Evolutionary conservation across 2,797 vertebrate species (phyloP).

Genomic region (Amblyopsis hoosieri): DNA sequence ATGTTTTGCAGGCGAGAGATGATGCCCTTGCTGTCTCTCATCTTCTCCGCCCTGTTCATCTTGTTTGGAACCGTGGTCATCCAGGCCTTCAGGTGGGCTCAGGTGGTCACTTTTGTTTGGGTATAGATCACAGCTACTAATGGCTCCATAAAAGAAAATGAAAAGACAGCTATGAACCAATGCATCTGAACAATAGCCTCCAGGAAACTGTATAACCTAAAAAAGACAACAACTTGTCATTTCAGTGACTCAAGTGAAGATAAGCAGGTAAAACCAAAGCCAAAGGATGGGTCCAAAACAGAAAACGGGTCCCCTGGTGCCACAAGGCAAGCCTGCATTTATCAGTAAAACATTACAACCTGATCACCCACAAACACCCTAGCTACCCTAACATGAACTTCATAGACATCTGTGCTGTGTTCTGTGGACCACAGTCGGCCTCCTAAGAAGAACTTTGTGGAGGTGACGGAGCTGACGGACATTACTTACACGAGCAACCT

Average conservation of each 20-base stretch:
- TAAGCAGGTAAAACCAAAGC: slow-evolving; percentile 79
- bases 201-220: not conserved
- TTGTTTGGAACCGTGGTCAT: slow-evolving; percentile 95
- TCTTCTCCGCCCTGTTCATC: slow-evolving; percentile 97
- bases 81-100: slow-evolving; percentile 91
- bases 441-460: slow-evolving; percentile 94
- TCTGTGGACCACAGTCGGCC: slow-evolving; percentile 68
- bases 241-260: slow-evolving; percentile 90
- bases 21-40: slow-evolving; percentile 95
- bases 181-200: not conserved
- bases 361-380: not conserved
- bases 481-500: slow-evolving; percentile 96
- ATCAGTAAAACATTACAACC: not conserved
- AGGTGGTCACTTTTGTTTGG: not conserved
- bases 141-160: not conserved
- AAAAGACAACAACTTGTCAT: slow-evolving; percentile 15
- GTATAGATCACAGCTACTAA: not conserved
- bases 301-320: slow-evolving; percentile 78
- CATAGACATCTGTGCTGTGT: not conserved
- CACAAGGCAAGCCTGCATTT: slow-evolving; percentile 70
- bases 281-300: slow-evolving; percentile 76
- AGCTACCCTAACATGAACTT: not conserved
- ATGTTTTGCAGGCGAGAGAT: slow-evolving; percentile 88
- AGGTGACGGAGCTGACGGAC: slow-evolving; percentile 95
- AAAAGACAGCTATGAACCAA: not conserved